Conservation (phyloP, 2,888 invertebrate species). For the Luperina nickerlii region DNA sequence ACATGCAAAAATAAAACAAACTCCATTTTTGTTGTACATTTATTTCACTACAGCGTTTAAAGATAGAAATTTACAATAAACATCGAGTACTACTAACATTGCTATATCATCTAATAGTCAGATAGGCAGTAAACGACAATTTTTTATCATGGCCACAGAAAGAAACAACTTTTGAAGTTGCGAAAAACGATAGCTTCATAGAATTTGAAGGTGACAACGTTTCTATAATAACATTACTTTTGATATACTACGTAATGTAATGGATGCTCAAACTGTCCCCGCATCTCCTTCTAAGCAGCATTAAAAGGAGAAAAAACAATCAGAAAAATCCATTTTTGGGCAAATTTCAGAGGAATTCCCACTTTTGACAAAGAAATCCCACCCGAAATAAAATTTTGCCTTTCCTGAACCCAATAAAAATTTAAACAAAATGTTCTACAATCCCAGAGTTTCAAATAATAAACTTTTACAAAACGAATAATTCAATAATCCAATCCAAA, state of each 20-base stretch:
- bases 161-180: constrained; percentile 73
- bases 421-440: neutral
- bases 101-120: constrained; percentile 81
- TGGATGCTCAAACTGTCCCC: constrained; percentile 86
- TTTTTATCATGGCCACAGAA: constrained; percentile 87
- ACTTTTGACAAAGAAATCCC: constrained; percentile 61
- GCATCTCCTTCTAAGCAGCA: constrained; percentile 89
- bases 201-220: constrained; percentile 85
- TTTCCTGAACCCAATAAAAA: constrained; percentile 2
- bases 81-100: constrained; percentile 83
- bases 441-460: constrained; percentile 18
- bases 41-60: constrained; percentile 87
- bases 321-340: constrained; percentile 67
- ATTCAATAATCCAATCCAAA: neutral
- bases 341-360: constrained; percentile 71
- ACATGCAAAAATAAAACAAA: constrained; percentile 86
- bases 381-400: constrained; percentile 4
- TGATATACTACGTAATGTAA: constrained; percentile 81
- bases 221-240: constrained; percentile 79
- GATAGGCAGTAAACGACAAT: constrained; percentile 84
- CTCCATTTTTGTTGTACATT: constrained; percentile 76
- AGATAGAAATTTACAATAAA: constrained; percentile 84
- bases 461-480: constrained; percentile 10
- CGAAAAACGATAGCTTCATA: constrained; percentile 80
- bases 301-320: constrained; percentile 82